A percentile compares a stretch with the other conserved stretches of the same genome.
These are phyloP conservation scores for Crossaster papposus DNA, from an alignment of 53 echinoderm and acorn worm genomes.

Conservation along the genomic window DNA sequence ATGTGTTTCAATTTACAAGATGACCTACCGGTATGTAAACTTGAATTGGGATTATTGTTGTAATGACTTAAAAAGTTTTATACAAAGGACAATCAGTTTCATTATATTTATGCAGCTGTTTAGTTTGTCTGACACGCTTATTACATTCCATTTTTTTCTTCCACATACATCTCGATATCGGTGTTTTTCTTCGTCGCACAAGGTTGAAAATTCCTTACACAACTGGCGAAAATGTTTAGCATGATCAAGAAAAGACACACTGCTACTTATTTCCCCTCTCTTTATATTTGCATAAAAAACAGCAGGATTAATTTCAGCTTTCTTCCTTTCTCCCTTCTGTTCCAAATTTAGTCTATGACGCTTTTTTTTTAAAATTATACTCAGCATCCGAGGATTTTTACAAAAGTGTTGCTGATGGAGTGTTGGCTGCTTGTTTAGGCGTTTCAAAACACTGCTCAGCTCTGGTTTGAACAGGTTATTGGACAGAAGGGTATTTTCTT, in stretches of 20 bases:
- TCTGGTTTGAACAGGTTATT: background rate
- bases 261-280: background rate
- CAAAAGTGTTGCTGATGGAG: slow-evolving; percentile 13
- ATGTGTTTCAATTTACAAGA: too few relatives aligned
- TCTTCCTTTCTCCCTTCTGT: background rate
- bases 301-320: background rate
- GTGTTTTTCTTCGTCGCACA: background rate
- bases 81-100: background rate
- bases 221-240: background rate
- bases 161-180: background rate
- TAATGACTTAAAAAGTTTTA: background rate
- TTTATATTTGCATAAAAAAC: slow-evolving; percentile 16
- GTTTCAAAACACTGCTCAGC: background rate
- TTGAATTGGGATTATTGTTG: too few relatives aligned
- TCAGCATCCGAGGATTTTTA: slow-evolving; percentile 23
- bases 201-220: background rate
- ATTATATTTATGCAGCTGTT: background rate
- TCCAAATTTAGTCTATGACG: background rate
- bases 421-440: background rate
- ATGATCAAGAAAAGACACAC: background rate
- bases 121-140: background rate
- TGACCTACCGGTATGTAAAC: too few relatives aligned
- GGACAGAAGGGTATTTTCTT: background rate
- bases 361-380: background rate
- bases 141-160: background rate